Evolutionary conservation across 2,113 vertebrate genomes (phyloP).

Genomic region (Ranitomeya imitator): DNA sequence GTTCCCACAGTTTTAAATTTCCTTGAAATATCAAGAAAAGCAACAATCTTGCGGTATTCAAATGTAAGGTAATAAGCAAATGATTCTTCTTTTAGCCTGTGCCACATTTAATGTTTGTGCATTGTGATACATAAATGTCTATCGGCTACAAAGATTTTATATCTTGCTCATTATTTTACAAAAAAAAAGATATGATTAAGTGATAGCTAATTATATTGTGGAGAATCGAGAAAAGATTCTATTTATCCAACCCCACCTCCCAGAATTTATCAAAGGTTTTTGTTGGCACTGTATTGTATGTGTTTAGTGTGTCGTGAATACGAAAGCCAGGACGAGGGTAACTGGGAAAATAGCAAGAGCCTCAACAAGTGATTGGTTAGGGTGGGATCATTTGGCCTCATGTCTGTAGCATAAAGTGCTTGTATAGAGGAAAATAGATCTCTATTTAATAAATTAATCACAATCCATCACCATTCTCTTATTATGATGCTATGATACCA

Average conservation of each 20-base stretch:
- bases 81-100: not conserved
- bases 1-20: conserved; percentile 60
- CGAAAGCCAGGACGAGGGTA: not conserved
- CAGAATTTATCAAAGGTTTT: not conserved
- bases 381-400: not conserved
- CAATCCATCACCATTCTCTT: too few relatives aligned
- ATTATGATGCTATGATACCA: too few relatives aligned
- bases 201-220: not conserved
- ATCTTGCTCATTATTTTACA: not conserved
- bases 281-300: not conserved
- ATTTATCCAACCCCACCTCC: not conserved
- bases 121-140: conserved; percentile 16
- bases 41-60: conserved; percentile 50
- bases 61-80: conserved; percentile 53
- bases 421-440: too few relatives aligned
- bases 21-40: conserved; percentile 50
- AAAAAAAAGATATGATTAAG: not conserved
- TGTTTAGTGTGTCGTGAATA: not conserved
- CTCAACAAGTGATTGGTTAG: not conserved
- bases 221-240: not conserved
- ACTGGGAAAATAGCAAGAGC: not conserved
- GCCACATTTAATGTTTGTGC: conserved; percentile 7
- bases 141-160: not conserved
- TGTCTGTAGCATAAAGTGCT: not conserved
- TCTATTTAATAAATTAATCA: too few relatives aligned